A percentile compares a stretch with the other conserved stretches of the same genome.
Conservation (phyloP, 2,797 vertebrate genomes). For the Danio choprae region DNA sequence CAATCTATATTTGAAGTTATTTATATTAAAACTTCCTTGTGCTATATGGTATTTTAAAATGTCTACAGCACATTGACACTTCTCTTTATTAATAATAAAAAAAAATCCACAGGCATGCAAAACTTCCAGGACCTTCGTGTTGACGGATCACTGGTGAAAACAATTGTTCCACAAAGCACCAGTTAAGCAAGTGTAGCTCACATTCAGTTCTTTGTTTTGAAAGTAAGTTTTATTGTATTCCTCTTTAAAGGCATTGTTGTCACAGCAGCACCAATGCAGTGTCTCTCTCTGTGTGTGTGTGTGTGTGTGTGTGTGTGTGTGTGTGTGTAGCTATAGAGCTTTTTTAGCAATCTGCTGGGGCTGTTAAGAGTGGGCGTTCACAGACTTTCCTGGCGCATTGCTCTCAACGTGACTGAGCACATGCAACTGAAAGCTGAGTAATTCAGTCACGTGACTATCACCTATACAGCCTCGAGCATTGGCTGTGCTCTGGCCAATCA, state of each 20-base stretch:
- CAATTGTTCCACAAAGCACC: not conserved
- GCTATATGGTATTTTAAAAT: too few relatives aligned
- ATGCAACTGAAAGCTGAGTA: constrained; percentile 17
- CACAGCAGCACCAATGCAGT: not conserved
- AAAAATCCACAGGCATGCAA: not conserved
- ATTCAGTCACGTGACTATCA: constrained; percentile 32
- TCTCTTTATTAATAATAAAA: not conserved
- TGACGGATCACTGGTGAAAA: not conserved
- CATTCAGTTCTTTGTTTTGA: not conserved
- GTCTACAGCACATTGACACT: not conserved
- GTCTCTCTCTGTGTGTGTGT: too few relatives aligned
- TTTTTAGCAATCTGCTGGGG: not conserved
- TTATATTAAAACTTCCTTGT: too few relatives aligned
- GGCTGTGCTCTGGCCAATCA: constrained; percentile 48
- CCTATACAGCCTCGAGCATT: constrained; percentile 15
- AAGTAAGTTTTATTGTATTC: not conserved
- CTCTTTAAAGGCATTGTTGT: constrained; percentile 6
- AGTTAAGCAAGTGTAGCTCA: not conserved
- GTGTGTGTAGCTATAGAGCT: not conserved
- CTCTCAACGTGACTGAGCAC: constrained; percentile 49
- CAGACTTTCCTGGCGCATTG: constrained; percentile 34
- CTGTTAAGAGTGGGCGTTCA: constrained; percentile 3
- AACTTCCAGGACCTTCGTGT: not conserved
- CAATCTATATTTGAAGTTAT: too few relatives aligned
- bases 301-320: too few relatives aligned